Evolutionary conservation across 1,140 invertebrate genomes (phyloP).

Genomic region (Drosophila ohnishii): DNA sequence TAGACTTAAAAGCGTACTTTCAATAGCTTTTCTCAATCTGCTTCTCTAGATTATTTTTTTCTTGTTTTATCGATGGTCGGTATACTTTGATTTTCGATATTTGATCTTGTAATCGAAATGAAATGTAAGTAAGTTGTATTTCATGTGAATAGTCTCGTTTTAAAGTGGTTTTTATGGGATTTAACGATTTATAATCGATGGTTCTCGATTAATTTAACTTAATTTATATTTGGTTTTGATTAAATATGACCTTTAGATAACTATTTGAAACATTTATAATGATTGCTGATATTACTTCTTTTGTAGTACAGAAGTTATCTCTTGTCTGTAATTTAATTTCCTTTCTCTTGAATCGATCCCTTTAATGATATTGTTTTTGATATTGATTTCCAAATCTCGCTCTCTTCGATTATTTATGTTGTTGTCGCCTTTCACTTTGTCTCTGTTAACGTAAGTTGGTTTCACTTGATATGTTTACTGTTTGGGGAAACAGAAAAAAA

Average conservation of each 20-base stretch:
- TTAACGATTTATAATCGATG: constrained; percentile 9
- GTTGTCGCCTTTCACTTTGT: constrained; percentile 10
- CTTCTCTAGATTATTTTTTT: not conserved
- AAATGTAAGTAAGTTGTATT: not conserved
- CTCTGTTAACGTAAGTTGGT: constrained; percentile 12
- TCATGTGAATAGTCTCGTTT: not conserved
- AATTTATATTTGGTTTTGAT: constrained; percentile 6
- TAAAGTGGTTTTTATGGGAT: not conserved
- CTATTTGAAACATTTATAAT: not conserved
- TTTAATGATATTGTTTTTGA: not conserved
- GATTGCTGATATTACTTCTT: not conserved
- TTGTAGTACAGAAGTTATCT: not conserved
- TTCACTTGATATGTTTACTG: constrained; percentile 32
- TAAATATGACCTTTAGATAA: constrained; percentile 22
- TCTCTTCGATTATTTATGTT: not conserved
- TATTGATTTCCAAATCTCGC: not conserved
- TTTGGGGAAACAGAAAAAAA: constrained; percentile 14
- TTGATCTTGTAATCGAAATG: constrained; percentile 2
- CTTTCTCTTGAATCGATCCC: not conserved
- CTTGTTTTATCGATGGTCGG: too few relatives aligned
- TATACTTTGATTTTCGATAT: constrained; percentile 5
- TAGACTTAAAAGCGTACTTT: constrained; percentile 7
- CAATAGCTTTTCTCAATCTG: constrained; percentile 3
- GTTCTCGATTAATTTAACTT: not conserved
- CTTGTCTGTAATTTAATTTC: not conserved